Base-by-base conservation (phyloP, 2,888 invertebrate species). In the Trachelus tabidus region DNA sequence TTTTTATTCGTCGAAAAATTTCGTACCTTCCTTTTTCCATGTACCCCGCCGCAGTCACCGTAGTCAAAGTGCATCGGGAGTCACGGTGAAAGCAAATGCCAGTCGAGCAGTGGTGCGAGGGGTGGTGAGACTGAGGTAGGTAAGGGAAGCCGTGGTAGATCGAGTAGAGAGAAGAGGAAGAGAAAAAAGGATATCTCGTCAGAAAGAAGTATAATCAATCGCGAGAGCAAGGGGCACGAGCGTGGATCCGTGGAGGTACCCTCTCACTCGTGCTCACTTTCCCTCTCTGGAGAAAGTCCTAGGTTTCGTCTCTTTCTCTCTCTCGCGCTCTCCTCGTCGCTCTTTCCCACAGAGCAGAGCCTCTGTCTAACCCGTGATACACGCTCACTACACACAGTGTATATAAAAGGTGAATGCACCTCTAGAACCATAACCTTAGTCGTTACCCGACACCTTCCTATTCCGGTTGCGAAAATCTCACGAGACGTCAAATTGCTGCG, bases 231-330 rank as follows among this genome's bases (percentile, higher is more conserved):
- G 69, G 34, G 68, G 15, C 73, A 56, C 56, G 56, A 23, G 23
- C 56, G 56, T 56, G 56, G 2, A 56, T 56, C 23, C 56, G 56
- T 56, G 56, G 23, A 15, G 23, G 23, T 56, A 23, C 56, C 56
- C 23, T 56, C 56, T 56, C 56, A 23, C 56, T 56, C 85, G 90
- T 90, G 88, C 90, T 91, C 89, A 91, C 91, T 91, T 91, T 91
- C 91, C 89, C 91, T 90, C 84, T 87, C 83, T 84, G 89, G 91
- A 90, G 91, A 91, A 91, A 91, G 91, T 91, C 87, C 83, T 83
- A 79, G 76, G 80, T 82, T 77, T 79, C 79, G 35, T 74, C 76
- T 74, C 77, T 73, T 40, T 76, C 73, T 73, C 79, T 69, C 74
- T 73, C 69, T 31, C 73, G 35, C 74, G 37, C 68, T 75, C 76